Evolutionary conservation across 1,140 invertebrate species (phyloP), one percentile per base, ranked within the genome.

Genomic region (Bilobella aurantiaca): DNA sequence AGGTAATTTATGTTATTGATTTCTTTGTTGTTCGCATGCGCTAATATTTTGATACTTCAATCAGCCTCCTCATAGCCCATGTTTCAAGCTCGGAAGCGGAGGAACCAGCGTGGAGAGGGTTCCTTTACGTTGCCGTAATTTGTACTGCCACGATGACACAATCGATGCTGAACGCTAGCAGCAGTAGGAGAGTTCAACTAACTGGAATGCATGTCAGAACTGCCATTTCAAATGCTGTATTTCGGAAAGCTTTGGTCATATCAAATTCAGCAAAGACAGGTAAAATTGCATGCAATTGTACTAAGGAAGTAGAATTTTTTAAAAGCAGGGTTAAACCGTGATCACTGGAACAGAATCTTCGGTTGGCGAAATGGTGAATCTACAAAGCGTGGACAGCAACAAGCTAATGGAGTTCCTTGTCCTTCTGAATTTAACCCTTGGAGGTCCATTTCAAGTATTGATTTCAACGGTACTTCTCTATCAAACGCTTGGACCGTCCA

Each of bases 181-280:
- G 95, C 78, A 93, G 93, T 77, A 86, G 91, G 74, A 81, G 86
- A 42, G 93, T 94, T 88, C 91, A 90, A 74, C 78, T 94, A 32
- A 87, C 96, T 27, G 95, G 94, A 5, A 85, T 98, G 79, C 83
- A 90, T 42, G 87, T 98, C 68, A 81, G 95, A 67, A 95, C 94
- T 0, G 88, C 91, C 0, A 79, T 99, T 29, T 93, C 94, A 5
- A 90, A 91, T 69, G 85, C 93, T 58, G 91, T 99, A 69, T 99
- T 98, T 76, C 83, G 87, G 74, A 99, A 98, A 72, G 66, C 75
- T 23, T 76, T 91, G 42, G 78, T 83, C 57, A 85, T 91, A 76
- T 91, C 89, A 0, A 90, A 88, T 74, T 78, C 82, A 0, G 84
- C 88, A 0, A 81, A 87, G 67, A 91, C 89, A 77, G 86, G 66